A percentile compares a stretch with the other conserved stretches of the same genome.
Conservation (phyloP, 2,888 invertebrate species). For the Parascotia fuliginaria region DNA sequence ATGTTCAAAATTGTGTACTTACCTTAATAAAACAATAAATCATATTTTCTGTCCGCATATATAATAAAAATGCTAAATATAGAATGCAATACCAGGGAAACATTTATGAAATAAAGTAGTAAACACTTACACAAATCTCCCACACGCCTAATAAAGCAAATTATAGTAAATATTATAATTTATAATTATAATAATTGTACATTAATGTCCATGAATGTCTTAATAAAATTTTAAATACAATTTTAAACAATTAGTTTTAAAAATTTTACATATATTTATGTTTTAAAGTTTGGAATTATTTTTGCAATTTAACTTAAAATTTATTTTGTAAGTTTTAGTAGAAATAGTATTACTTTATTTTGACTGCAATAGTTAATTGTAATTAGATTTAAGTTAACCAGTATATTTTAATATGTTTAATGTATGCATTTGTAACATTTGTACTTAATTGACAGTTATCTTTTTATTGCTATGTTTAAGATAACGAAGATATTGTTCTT, state of each 20-base stretch:
- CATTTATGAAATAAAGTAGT: slow-evolving; percentile 23
- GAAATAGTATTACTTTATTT: slow-evolving; percentile 2
- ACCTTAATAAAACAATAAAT: slow-evolving; percentile 24
- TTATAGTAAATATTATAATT: slow-evolving; percentile 31
- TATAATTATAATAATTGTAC: neutral
- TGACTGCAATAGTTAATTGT: slow-evolving; percentile 7
- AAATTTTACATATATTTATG: too few relatives aligned
- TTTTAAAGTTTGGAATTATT: too few relatives aligned
- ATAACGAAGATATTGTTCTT: neutral
- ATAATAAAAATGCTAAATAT: slow-evolving; percentile 3
- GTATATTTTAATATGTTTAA: too few relatives aligned
- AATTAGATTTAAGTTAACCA: slow-evolving; percentile 17
- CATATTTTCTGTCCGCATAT: slow-evolving; percentile 20
- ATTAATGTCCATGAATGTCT: too few relatives aligned
- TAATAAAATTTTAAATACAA: too few relatives aligned
- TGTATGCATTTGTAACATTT: too few relatives aligned
- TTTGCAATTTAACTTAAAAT: neutral
- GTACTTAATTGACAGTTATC: neutral
- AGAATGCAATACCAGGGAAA: slow-evolving; percentile 19
- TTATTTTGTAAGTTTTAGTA: slow-evolving; percentile 1
- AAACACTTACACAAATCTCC: slow-evolving; percentile 14
- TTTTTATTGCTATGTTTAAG: neutral
- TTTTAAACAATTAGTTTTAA: too few relatives aligned
- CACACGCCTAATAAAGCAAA: slow-evolving; percentile 34
- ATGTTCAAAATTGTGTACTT: slow-evolving; percentile 42